A percentile compares a stretch with the other conserved stretches of the same genome.
These are phyloP conservation scores for Sminthopsis crassicaudata DNA, from an alignment of 2,113 vertebrate genomes.

Conservation along the genomic window DNA sequence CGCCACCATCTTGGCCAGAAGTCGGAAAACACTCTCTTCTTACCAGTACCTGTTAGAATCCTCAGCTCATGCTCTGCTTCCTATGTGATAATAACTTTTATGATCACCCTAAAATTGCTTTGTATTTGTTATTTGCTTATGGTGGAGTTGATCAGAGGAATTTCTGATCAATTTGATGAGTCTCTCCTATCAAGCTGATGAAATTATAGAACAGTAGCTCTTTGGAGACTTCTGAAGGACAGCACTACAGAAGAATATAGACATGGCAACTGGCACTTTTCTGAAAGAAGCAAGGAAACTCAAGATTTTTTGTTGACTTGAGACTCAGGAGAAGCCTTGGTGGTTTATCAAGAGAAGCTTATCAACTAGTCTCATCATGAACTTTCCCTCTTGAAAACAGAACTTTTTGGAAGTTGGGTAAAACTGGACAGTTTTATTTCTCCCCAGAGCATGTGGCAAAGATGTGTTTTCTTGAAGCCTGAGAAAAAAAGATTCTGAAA, in stretches of 20 bases:
- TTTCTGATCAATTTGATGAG: neutral
- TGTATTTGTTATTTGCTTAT: neutral
- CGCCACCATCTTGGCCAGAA: too few species aligned
- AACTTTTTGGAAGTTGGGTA: neutral
- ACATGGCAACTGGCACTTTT: neutral
- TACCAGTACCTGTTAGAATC: neutral
- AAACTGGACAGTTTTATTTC: neutral
- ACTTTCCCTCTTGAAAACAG: neutral
- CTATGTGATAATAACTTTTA: neutral
- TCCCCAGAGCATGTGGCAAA: neutral
- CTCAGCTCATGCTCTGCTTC: neutral
- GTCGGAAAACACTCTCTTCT: neutral
- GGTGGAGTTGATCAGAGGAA: neutral
- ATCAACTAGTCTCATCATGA: neutral
- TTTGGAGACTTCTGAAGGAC: neutral
- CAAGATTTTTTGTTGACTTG: neutral
- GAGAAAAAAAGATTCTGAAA: neutral
- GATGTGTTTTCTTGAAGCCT: neutral
- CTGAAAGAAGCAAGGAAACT: neutral
- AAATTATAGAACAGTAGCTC: neutral
- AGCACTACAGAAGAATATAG: neutral
- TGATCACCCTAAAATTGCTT: neutral
- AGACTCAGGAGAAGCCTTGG: neutral
- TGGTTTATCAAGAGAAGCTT: neutral
- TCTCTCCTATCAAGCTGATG: neutral